Percentiles rank a stretch among this genome's conserved stretches.
These are phyloP conservation scores for Achroia grisella DNA, from an alignment of 1,140 invertebrate genomes.

Conservation along the genomic window DNA sequence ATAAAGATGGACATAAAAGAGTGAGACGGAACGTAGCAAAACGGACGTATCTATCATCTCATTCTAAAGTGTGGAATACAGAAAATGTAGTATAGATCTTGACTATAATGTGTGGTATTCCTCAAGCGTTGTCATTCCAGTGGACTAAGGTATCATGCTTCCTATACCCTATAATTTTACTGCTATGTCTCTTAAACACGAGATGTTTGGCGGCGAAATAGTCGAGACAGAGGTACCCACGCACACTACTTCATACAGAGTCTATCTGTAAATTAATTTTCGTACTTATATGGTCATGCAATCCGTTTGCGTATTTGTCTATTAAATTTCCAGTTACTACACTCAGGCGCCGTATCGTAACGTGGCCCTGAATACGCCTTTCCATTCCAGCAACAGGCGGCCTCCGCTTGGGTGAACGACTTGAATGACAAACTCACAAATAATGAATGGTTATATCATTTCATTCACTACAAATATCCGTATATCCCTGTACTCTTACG, in stretches of 20 bases:
- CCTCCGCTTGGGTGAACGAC: constrained; percentile 19
- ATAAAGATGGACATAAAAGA: constrained; percentile 8
- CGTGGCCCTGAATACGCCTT: constrained; percentile 21
- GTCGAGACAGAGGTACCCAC: neutral
- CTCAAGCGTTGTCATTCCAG: too few species aligned
- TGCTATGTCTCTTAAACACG: too few species aligned
- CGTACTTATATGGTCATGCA: neutral
- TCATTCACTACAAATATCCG: constrained; percentile 3
- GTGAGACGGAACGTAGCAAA: neutral
- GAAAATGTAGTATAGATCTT: too few species aligned
- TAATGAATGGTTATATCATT: constrained; percentile 6
- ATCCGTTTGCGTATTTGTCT: too few species aligned
- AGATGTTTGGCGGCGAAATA: too few species aligned
- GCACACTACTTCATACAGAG: neutral
- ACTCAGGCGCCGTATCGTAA: neutral
- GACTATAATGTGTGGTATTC: too few species aligned
- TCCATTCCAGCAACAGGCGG: constrained; percentile 4
- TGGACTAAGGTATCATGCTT: too few species aligned
- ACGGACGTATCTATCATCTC: neutral
- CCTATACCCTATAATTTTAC: too few species aligned
- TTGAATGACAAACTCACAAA: constrained; percentile 11
- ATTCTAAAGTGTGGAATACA: too few species aligned
- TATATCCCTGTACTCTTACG: neutral
- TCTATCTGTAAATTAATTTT: neutral
- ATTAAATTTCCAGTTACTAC: too few species aligned